A percentile compares a stretch with the other conserved stretches of the same genome.
These are phyloP conservation scores for Halichoerus grypus DNA, from an alignment of 2,113 vertebrate genomes.

Conservation along the genomic window DNA sequence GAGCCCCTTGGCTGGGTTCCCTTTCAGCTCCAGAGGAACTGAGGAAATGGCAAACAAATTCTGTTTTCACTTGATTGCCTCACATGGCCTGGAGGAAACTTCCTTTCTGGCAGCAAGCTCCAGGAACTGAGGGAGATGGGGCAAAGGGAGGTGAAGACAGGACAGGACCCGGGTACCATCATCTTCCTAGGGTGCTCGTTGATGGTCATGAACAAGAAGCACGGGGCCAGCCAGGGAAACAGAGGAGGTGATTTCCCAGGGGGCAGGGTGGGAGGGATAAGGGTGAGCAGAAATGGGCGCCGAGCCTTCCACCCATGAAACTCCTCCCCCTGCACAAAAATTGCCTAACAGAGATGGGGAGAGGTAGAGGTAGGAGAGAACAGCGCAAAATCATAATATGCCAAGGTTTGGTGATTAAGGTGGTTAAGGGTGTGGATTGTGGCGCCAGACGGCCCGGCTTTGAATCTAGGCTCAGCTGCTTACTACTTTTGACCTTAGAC, in stretches of 20 bases:
- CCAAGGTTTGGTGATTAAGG: neutral
- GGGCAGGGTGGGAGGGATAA: neutral
- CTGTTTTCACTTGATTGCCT: neutral
- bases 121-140: neutral
- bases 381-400: neutral
- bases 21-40: neutral
- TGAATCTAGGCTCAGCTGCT: neutral
- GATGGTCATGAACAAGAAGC: neutral
- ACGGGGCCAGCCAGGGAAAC: neutral
- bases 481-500: neutral
- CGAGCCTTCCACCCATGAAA: neutral
- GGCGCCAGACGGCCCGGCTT: neutral
- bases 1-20: neutral
- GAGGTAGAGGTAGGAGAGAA: neutral
- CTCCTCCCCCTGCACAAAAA: neutral
- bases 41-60: neutral
- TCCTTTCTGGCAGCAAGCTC: neutral
- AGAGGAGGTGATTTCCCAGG: neutral
- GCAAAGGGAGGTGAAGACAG: neutral
- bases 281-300: neutral
- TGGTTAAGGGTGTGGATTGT: rapidly evolving
- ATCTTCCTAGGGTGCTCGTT: neutral
- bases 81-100: neutral
- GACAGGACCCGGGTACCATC: neutral
- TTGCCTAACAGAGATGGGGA: neutral